A percentile compares a stretch with the other conserved stretches of the same genome.
These are phyloP conservation scores for Poecilia picta DNA, from an alignment of 2,797 vertebrate genomes.

Conservation along the genomic window DNA sequence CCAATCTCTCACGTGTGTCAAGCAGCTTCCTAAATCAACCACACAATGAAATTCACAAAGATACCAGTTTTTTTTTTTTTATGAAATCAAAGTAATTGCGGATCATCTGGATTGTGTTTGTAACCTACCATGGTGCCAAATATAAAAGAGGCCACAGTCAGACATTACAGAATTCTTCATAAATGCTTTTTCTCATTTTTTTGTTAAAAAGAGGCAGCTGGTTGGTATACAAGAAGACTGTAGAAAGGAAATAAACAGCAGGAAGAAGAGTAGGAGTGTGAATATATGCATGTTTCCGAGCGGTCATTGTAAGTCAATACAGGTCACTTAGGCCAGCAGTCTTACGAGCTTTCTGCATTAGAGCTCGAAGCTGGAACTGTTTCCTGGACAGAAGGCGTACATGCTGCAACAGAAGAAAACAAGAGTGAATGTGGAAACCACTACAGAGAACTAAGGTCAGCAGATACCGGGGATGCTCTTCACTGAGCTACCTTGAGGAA, in stretches of 20 bases:
- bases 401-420: slow-evolving; percentile 80
- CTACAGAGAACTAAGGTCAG: not conserved
- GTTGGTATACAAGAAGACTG: slow-evolving; percentile 39
- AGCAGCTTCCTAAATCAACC: slow-evolving; percentile 20
- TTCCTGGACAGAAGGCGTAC: slow-evolving; percentile 97
- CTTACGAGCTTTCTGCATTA: slow-evolving; percentile 99
- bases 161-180: slow-evolving; percentile 13
- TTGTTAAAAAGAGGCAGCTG: slow-evolving; percentile 29
- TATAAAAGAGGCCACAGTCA: slow-evolving; percentile 19
- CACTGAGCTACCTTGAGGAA: slow-evolving; percentile 90
- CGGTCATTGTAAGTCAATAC: slow-evolving; percentile 83
- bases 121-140: slow-evolving; percentile 7
- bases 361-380: slow-evolving; percentile 97
- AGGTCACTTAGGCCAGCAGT: slow-evolving; percentile 98
- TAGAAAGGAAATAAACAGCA: slow-evolving; percentile 37
- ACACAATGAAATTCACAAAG: slow-evolving; percentile 13
- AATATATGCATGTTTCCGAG: slow-evolving; percentile 28
- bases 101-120: slow-evolving; percentile 13
- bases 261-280: slow-evolving; percentile 15
- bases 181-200: not conserved
- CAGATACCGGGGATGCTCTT: not conserved
- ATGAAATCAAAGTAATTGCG: slow-evolving; percentile 9
- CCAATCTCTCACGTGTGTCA: slow-evolving; percentile 9
- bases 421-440: not conserved
- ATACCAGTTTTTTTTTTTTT: not conserved